phyloP scores from a whole-genome alignment of 2,113 vertebrate species.

The Atrichornis clamosus region DNA sequence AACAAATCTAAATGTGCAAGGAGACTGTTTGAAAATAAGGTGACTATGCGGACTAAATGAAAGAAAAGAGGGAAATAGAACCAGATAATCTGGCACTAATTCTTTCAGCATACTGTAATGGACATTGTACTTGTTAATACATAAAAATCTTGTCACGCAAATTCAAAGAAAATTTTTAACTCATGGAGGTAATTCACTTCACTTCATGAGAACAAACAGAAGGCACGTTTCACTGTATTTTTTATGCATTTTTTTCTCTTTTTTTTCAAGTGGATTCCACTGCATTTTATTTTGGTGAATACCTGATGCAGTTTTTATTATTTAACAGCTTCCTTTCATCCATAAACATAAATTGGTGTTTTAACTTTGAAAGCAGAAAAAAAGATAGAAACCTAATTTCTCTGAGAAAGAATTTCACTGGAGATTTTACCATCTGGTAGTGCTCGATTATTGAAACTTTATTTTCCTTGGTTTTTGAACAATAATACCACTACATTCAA shows the following conservation, averaged over 20 bases:
- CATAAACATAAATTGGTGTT: not conserved
- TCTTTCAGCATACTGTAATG: not conserved
- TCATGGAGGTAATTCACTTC: not conserved
- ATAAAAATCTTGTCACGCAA: not conserved
- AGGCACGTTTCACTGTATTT: not conserved
- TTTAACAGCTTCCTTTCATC: not conserved
- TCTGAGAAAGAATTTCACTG: constrained; percentile 10
- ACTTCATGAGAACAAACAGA: not conserved
- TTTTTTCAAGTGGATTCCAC: not conserved
- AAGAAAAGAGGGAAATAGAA: not conserved
- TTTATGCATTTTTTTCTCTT: rapidly evolving
- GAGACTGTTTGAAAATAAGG: not conserved
- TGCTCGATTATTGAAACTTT: constrained; percentile 54
- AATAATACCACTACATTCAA: constrained; percentile 52
- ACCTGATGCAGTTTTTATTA: not conserved
- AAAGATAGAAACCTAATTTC: constrained; percentile 19
- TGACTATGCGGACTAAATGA: not conserved
- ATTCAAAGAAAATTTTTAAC: not conserved
- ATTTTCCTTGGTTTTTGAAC: constrained; percentile 57
- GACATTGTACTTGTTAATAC: not conserved
- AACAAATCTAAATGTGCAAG: not conserved
- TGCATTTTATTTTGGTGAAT: not conserved
- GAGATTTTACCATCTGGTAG: constrained; percentile 54
- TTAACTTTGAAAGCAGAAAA: constrained; percentile 21
- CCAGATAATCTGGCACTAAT: not conserved